A percentile compares a stretch with the other conserved stretches of the same genome.
phyloP scores from a whole-genome alignment of 2,113 vertebrate genomes.

The Edolisoma coerulescens region DNA sequence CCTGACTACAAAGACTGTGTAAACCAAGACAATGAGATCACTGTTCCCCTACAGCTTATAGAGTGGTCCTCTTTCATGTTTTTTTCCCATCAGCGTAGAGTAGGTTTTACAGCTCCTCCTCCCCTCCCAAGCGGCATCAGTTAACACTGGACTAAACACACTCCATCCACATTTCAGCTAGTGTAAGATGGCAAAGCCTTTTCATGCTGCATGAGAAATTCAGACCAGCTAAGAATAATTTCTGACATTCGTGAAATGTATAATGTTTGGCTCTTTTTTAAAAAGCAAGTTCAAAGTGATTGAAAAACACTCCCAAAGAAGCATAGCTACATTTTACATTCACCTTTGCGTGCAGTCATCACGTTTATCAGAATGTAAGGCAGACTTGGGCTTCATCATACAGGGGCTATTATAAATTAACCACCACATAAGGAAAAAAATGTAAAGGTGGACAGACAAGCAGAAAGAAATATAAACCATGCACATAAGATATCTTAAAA shows the following conservation, averaged over 20 bases:
- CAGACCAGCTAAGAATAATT: not conserved
- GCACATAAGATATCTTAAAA: not conserved
- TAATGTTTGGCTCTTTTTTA: not conserved
- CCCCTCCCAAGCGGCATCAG: not conserved
- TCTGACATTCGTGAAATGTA: not conserved
- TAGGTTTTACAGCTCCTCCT: not conserved
- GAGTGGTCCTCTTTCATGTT: not conserved
- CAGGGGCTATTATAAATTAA: not conserved
- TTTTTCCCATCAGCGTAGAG: not conserved
- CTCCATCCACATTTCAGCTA: not conserved
- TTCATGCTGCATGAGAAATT: not conserved
- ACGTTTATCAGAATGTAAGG: not conserved
- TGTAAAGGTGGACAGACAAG: not conserved
- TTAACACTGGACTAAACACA: not conserved
- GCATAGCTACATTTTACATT: not conserved
- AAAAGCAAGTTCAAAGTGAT: not conserved
- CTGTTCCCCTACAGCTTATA: not conserved
- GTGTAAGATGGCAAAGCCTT: not conserved
- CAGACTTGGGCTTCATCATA: not conserved
- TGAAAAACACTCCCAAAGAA: not conserved
- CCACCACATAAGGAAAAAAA: not conserved
- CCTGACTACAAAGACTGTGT: not conserved
- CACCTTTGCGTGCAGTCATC: rapidly evolving
- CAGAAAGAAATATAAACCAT: not conserved
- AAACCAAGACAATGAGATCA: not conserved